These are phyloP conservation scores for Thaleichthys pacificus DNA, from an alignment of 2,797 vertebrate genomes.

Conservation along the genomic window DNA sequence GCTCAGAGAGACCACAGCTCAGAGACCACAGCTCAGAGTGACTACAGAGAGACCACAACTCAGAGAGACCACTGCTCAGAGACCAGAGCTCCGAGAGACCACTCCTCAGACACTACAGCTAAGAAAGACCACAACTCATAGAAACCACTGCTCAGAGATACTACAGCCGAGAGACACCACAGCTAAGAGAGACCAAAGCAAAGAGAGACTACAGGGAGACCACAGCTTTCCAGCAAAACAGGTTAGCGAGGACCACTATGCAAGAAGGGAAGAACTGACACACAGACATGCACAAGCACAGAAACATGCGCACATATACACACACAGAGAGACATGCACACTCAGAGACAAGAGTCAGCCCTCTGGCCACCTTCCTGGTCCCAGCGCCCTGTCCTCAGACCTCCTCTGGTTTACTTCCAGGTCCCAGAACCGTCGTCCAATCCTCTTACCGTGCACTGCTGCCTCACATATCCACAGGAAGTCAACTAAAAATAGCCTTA, in stretches of 20 bases:
- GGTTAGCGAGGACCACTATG: neutral
- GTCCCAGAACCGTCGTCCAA: neutral
- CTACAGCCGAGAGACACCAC: no score
- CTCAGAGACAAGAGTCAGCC: no score
- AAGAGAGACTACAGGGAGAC: no score
- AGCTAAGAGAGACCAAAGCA: no score
- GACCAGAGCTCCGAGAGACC: no score
- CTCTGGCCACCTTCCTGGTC: neutral
- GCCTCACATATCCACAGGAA: slow-evolving; percentile 43
- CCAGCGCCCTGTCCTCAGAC: no score
- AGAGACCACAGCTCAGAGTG: no score
- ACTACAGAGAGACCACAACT: no score
- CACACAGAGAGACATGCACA: neutral
- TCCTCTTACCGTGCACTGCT: slow-evolving; percentile 5
- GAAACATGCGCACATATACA: slow-evolving; percentile 8
- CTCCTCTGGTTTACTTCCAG: neutral
- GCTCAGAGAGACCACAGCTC: no score
- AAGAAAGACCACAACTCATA: no score
- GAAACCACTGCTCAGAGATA: neutral
- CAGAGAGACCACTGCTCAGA: neutral
- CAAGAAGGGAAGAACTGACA: neutral
- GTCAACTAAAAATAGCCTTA: slow-evolving; percentile 87
- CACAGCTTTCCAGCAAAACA: neutral
- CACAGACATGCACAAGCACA: neutral
- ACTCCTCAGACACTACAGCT: no score